These are phyloP conservation scores for Pyrochroa serraticornis DNA, from an alignment of 2,888 invertebrate species.

Conservation along the genomic window DNA sequence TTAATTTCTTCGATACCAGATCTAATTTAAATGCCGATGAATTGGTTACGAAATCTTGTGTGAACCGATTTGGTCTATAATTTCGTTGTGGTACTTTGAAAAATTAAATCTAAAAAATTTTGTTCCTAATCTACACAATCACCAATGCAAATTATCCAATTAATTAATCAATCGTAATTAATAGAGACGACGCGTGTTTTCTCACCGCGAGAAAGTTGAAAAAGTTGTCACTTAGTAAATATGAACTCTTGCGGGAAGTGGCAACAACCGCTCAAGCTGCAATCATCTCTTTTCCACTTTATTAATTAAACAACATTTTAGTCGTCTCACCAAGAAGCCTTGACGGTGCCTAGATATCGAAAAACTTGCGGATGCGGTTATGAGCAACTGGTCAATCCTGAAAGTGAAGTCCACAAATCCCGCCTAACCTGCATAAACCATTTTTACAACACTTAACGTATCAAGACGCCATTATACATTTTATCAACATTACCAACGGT, in stretches of 20 bases:
- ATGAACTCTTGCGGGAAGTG: constrained; percentile 2
- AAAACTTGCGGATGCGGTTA: constrained; percentile 22
- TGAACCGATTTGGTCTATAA: constrained; percentile 13
- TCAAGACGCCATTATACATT: too few relatives aligned
- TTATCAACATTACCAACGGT: too few relatives aligned
- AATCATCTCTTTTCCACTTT: constrained; percentile 9
- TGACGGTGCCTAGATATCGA: constrained; percentile 10
- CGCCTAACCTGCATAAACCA: too few relatives aligned
- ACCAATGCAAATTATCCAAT: not conserved
- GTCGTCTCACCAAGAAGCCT: constrained; percentile 15
- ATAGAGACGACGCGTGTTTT: too few relatives aligned
- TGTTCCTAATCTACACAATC: not conserved
- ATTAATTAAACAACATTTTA: constrained; percentile 3
- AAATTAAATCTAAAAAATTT: constrained; percentile 10
- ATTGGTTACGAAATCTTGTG: constrained; percentile 14
- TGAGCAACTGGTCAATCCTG: constrained; percentile 25
- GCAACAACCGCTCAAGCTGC: constrained; percentile 25
- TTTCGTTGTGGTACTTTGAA: constrained; percentile 4
- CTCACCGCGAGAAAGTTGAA: too few relatives aligned
- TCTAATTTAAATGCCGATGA: constrained; percentile 18
- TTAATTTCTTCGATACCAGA: constrained; percentile 6
- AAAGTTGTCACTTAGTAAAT: too few relatives aligned
- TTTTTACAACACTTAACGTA: too few relatives aligned
- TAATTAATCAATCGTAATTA: too few relatives aligned
- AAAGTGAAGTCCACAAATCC: not conserved